Percentiles rank a stretch among this genome's conserved stretches.
phyloP scores from a whole-genome alignment of 2,113 vertebrate genomes.

The Rallus limicola region DNA sequence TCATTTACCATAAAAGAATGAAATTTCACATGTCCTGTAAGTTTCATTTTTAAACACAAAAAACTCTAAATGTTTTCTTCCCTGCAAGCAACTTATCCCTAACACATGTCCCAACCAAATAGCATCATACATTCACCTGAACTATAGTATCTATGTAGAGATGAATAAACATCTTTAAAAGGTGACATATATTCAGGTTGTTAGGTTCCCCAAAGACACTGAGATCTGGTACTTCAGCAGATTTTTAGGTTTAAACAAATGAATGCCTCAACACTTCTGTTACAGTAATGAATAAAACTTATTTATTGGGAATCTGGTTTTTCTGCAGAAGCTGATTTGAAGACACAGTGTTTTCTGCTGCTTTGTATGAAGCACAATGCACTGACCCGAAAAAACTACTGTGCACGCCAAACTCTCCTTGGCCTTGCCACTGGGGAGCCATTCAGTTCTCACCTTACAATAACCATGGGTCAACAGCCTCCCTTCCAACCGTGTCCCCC shows the following conservation, averaged over 20 bases:
- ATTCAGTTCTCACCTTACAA: background rate
- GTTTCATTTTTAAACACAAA: constrained; percentile 38
- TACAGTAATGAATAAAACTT: background rate
- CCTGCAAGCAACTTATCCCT: background rate
- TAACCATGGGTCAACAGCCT: background rate
- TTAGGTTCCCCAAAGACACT: background rate
- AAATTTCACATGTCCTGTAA: background rate
- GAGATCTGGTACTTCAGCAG: background rate
- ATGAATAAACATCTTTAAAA: background rate
- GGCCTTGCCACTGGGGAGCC: background rate
- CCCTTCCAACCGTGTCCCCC: accelerated
- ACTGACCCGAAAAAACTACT: background rate
- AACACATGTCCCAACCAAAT: constrained; percentile 20
- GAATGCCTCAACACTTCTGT: background rate
- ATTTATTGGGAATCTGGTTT: constrained; percentile 25
- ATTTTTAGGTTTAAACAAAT: constrained; percentile 45
- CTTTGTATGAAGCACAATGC: background rate
- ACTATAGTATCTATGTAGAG: background rate
- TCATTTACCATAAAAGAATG: constrained; percentile 13
- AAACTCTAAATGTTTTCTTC: background rate
- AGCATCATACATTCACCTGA: background rate
- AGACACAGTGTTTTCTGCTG: background rate
- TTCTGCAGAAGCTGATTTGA: constrained; percentile 13
- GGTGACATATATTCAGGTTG: background rate
- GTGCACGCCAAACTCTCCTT: background rate